A percentile compares a stretch with the other conserved stretches of the same genome.
These are phyloP conservation scores for Esperia sulphurella DNA, from an alignment of 2,888 invertebrate genomes.

Conservation along the genomic window DNA sequence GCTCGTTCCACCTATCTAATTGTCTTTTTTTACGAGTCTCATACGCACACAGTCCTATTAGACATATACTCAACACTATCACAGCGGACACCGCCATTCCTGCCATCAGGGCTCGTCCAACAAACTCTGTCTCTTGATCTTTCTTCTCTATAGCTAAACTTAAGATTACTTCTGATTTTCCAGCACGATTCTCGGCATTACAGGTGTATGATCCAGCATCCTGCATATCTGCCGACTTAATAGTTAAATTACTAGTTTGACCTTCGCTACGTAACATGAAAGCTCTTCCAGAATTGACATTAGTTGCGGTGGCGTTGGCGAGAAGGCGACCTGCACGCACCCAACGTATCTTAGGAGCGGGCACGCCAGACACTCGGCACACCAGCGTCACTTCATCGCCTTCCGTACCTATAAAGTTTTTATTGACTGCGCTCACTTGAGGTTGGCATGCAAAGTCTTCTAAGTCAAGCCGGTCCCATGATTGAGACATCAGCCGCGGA, in stretches of 20 bases:
- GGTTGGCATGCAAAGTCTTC: conserved; percentile 91
- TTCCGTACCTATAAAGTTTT: conserved; percentile 82
- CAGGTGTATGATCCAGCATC: conserved; percentile 89
- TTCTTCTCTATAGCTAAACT: conserved; percentile 84
- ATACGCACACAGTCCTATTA: conserved; percentile 83
- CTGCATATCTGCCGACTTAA: conserved; percentile 84
- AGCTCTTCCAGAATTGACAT: conserved; percentile 76
- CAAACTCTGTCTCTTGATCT: conserved; percentile 79
- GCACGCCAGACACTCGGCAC: conserved; percentile 85
- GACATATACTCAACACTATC: conserved; percentile 82
- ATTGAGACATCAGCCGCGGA: conserved; percentile 78
- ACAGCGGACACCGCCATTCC: conserved; percentile 85
- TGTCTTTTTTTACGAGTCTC: conserved; percentile 81
- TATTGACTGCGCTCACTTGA: conserved; percentile 80
- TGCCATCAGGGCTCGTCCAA: conserved; percentile 81
- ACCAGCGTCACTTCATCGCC: conserved; percentile 86
- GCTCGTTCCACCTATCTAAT: conserved; percentile 73
- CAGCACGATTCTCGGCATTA: conserved; percentile 89
- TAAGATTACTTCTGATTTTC: conserved; percentile 86
- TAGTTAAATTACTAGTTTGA: conserved; percentile 85
- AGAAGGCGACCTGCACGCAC: conserved; percentile 84
- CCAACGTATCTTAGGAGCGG: conserved; percentile 87
- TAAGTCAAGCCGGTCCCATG: conserved; percentile 87
- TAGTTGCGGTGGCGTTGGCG: conserved; percentile 75
- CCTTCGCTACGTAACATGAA: conserved; percentile 83